Percentiles rank a stretch among this genome's conserved stretches.
Evolutionary conservation across 2,113 vertebrate species (phyloP).

Genomic region (Onychorhynchus coronatus): DNA sequence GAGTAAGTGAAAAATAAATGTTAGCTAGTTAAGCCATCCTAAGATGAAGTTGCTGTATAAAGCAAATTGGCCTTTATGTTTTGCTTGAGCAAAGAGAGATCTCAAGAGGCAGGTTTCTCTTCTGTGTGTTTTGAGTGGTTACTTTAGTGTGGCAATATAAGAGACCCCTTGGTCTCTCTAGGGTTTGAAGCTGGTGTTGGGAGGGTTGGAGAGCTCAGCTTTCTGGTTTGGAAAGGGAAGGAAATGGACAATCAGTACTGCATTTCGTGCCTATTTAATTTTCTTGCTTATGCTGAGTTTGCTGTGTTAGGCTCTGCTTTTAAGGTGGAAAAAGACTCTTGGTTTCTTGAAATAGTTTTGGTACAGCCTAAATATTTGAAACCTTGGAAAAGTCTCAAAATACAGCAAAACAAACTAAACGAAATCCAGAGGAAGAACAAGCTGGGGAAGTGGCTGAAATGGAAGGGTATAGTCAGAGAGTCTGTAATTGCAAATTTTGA

Average conservation of each 20-base stretch:
- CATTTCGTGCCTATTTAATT: slow-evolving; percentile 13
- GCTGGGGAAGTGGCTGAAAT: slow-evolving; percentile 19
- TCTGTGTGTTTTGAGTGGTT: slow-evolving; percentile 23
- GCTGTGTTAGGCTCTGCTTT: slow-evolving; percentile 14
- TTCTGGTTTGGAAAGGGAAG: slow-evolving; percentile 50
- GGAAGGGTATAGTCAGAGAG: not conserved
- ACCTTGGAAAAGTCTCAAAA: slow-evolving; percentile 26
- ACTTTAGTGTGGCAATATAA: slow-evolving; percentile 2
- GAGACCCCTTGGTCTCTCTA: not conserved
- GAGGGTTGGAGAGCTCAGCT: not conserved
- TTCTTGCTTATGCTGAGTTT: slow-evolving; percentile 44
- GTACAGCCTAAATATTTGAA: slow-evolving; percentile 37
- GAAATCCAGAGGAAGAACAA: not conserved
- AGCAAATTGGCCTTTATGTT: not conserved
- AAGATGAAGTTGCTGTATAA: not conserved
- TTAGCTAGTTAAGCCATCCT: not conserved
- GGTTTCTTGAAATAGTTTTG: slow-evolving; percentile 48
- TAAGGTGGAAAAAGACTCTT: slow-evolving; percentile 41
- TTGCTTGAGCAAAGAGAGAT: not conserved
- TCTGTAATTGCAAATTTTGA: not conserved
- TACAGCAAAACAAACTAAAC: slow-evolving; percentile 26
- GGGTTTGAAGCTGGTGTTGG: not conserved
- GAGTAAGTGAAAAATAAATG: not conserved
- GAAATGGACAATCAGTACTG: slow-evolving; percentile 18
- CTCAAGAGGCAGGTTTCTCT: not conserved